Evolutionary conservation across 2,113 vertebrate genomes (phyloP).

Genomic region (Australoheros scitulus): DNA sequence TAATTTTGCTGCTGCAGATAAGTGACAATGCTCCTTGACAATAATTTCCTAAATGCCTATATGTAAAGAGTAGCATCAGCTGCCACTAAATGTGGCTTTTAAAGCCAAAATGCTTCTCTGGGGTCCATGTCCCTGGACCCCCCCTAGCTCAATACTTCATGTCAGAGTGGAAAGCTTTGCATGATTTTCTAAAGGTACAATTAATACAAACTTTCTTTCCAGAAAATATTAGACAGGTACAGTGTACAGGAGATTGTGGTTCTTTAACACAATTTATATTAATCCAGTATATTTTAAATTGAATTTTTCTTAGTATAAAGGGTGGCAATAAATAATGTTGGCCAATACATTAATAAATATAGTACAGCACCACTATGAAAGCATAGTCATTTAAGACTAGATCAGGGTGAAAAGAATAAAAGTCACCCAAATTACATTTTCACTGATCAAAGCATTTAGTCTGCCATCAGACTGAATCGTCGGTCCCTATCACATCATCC

Average conservation of each 20-base stretch:
- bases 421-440: not conserved
- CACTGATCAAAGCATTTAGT: not conserved
- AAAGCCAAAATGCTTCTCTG: not conserved
- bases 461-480: not conserved
- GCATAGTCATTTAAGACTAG: not conserved
- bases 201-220: not conserved
- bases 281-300: not conserved
- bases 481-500: not conserved
- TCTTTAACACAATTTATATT: not conserved
- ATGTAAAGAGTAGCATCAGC: not conserved
- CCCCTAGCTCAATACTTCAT: not conserved
- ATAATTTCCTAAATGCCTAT: not conserved
- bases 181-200: not conserved
- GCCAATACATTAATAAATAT: not conserved
- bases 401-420: not conserved
- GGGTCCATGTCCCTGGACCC: not conserved
- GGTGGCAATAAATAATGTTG: not conserved
- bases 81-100: not conserved
- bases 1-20: not conserved
- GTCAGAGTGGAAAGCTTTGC: not conserved
- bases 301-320: not conserved
- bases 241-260: not conserved
- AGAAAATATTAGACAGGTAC: not conserved
- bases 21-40: too few relatives aligned
- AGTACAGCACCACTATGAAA: not conserved